Evolutionary conservation across 2,797 vertebrate species (phyloP).

Genomic region (Aselliscus stoliczkanus): DNA sequence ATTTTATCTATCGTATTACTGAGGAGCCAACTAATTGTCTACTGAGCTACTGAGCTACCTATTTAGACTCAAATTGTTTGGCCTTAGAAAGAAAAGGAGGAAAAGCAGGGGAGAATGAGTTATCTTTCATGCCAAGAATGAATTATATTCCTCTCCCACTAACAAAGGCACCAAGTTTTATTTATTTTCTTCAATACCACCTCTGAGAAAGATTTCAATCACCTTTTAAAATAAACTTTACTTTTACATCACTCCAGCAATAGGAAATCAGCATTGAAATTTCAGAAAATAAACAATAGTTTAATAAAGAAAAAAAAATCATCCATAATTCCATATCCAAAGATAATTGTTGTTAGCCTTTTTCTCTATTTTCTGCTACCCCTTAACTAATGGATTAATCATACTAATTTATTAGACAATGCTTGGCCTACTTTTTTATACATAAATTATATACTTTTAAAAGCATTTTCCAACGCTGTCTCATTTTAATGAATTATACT

Average conservation of each 20-base stretch:
- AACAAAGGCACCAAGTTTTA: slow-evolving; percentile 21
- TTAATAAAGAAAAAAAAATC: slow-evolving; percentile 45
- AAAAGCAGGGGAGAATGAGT: background rate
- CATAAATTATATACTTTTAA: background rate
- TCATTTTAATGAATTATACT: slow-evolving; percentile 30
- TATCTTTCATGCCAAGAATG: slow-evolving; percentile 54
- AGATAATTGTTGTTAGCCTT: background rate
- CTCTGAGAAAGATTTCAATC: slow-evolving; percentile 51
- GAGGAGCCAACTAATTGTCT: background rate
- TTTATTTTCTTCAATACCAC: slow-evolving; percentile 46
- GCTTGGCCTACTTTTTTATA: background rate
- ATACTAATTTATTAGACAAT: background rate
- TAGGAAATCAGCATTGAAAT: background rate
- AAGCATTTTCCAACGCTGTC: background rate
- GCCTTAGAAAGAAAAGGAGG: background rate
- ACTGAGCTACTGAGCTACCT: background rate
- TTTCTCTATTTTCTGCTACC: background rate
- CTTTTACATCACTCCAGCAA: background rate
- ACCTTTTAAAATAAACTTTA: slow-evolving; percentile 21
- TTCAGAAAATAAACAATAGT: slow-evolving; percentile 26
- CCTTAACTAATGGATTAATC: background rate
- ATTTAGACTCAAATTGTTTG: slow-evolving; percentile 20
- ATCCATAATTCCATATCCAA: background rate
- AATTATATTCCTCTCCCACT: slow-evolving; percentile 23
- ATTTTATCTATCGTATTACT: background rate